A percentile compares a stretch with the other conserved stretches of the same genome.
Conservation (phyloP, 2,888 invertebrate species). For the Sphaerophoria taeniata region DNA sequence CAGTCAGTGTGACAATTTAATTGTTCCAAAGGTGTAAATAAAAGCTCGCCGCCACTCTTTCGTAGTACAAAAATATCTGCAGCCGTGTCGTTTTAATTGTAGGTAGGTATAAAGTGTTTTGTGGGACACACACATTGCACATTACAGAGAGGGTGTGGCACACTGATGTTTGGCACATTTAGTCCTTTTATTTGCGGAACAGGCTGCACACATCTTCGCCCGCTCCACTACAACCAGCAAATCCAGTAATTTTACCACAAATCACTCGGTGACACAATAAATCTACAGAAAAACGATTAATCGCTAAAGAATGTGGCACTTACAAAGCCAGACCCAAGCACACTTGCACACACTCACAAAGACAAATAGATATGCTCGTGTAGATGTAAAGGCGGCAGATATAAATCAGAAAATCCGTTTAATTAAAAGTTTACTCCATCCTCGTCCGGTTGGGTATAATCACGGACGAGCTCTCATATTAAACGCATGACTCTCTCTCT, state of each 20-base stretch:
- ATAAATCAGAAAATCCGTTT: conserved; percentile 75
- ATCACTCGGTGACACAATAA: conserved; percentile 76
- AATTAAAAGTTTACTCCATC: conserved; percentile 73
- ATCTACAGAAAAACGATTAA: conserved; percentile 76
- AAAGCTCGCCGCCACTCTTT: conserved; percentile 25
- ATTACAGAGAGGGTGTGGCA: conserved; percentile 15
- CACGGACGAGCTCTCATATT: conserved; percentile 64
- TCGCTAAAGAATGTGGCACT: conserved; percentile 72
- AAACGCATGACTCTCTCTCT: conserved; percentile 49
- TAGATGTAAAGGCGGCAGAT: conserved; percentile 30
- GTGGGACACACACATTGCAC: conserved; percentile 5
- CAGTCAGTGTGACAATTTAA: conserved; percentile 73
- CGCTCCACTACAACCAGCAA: conserved; percentile 15
- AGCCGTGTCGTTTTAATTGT: not conserved
- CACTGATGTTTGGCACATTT: conserved; percentile 71
- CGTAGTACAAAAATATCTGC: not conserved
- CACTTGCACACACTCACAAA: not conserved
- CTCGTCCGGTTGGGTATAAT: conserved; percentile 61
- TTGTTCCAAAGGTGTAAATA: conserved; percentile 71
- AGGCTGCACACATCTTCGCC: not conserved
- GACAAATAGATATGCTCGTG: conserved; percentile 39
- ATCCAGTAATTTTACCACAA: conserved; percentile 75
- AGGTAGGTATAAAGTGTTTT: conserved; percentile 46
- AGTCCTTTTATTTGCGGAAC: conserved; percentile 67
- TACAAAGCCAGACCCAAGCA: conserved; percentile 48